Percentiles rank a stretch among this genome's conserved stretches.
Evolutionary conservation across 2,113 vertebrate genomes (phyloP).

Genomic region (Sarotherodon lohbergeri): DNA sequence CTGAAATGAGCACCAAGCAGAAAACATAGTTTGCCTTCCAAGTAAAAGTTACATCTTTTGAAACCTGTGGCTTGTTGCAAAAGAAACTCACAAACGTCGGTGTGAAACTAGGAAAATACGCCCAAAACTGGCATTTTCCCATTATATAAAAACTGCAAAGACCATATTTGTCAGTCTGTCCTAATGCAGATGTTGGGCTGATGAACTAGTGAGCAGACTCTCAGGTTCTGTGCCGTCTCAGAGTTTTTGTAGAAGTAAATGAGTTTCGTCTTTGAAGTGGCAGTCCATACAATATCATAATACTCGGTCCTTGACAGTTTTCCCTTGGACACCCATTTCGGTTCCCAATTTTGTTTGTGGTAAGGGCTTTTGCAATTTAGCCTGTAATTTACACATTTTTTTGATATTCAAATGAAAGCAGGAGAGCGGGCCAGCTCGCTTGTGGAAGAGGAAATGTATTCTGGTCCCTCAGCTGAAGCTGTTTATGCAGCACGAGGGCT

Average conservation of each 20-base stretch:
- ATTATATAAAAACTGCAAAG: neutral
- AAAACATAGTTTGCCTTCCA: accelerated
- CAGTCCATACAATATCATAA: neutral
- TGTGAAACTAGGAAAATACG: neutral
- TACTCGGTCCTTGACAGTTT: neutral
- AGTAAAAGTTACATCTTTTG: neutral
- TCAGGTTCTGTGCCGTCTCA: neutral
- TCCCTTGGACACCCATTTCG: accelerated
- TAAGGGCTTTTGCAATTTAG: neutral
- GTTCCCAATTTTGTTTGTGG: neutral
- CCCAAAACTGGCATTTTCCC: neutral
- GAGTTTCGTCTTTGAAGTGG: neutral
- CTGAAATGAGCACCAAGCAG: neutral
- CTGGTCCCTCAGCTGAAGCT: neutral
- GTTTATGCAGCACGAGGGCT: neutral
- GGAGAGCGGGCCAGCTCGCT: neutral
- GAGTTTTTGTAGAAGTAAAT: neutral
- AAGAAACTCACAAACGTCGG: neutral
- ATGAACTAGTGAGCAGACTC: neutral
- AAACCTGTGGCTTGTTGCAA: neutral
- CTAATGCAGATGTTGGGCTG: neutral
- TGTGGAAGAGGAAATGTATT: neutral
- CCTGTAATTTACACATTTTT: neutral
- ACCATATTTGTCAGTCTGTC: neutral
- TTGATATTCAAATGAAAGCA: neutral